phyloP scores from a whole-genome alignment of 2,797 vertebrate genomes.

The Girardinus metallicus region DNA sequence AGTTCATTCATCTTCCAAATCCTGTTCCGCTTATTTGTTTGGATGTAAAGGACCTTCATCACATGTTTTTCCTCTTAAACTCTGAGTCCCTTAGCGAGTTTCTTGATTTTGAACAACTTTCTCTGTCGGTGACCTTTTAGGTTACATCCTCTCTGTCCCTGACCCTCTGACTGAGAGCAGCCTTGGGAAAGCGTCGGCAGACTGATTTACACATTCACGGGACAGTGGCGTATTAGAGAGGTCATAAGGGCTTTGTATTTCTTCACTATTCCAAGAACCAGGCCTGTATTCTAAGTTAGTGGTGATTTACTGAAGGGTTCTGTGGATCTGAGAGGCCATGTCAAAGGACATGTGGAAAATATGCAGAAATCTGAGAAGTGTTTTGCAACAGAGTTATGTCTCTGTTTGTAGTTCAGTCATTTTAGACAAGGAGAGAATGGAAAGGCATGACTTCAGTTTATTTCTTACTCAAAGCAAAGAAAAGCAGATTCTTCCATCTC shows the following conservation, averaged over 20 bases:
- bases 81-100: constrained; percentile 53
- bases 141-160: constrained; percentile 73
- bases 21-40: constrained; percentile 21
- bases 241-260: constrained; percentile 63
- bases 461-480: constrained; percentile 1
- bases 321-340: constrained; percentile 58
- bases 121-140: constrained; percentile 56
- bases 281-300: constrained; percentile 59
- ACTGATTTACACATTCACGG: constrained; percentile 80
- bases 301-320: constrained; percentile 73
- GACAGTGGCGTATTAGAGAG: constrained; percentile 63
- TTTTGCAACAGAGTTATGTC: constrained; percentile 64
- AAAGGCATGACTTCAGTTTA: constrained; percentile 7
- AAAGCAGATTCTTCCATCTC: background rate
- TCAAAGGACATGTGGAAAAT: constrained; percentile 71
- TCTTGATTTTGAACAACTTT: constrained; percentile 52
- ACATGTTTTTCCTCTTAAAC: constrained; percentile 21
- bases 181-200: constrained; percentile 79
- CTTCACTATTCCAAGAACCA: constrained; percentile 68
- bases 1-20: constrained; percentile 41
- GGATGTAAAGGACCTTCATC: constrained; percentile 36
- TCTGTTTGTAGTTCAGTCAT: constrained; percentile 62
- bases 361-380: constrained; percentile 71
- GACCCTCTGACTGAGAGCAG: constrained; percentile 64
- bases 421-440: constrained; percentile 42